Percentiles rank a stretch among this genome's conserved stretches.
Evolutionary conservation across 1,140 invertebrate genomes (phyloP).

Genomic region (Sinella curviseta): DNA sequence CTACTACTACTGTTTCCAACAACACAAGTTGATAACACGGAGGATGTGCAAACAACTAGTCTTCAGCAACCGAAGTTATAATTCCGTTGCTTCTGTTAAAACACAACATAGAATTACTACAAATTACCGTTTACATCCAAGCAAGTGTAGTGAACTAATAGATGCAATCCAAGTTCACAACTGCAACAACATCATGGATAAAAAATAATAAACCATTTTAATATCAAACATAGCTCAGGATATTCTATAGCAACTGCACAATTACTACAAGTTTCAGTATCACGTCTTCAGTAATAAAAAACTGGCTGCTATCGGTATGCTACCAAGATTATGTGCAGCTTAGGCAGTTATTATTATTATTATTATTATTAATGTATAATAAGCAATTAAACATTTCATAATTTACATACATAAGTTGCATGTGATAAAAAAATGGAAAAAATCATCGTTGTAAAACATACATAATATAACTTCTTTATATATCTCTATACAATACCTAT

Average conservation of each 20-base stretch:
- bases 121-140: neutral
- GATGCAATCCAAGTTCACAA: neutral
- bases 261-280: neutral
- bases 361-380: no score
- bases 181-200: neutral
- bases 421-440: neutral
- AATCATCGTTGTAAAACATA: neutral
- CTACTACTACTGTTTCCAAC: neutral
- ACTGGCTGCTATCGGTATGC: neutral
- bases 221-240: neutral
- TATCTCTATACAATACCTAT: neutral
- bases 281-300: no score
- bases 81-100: neutral
- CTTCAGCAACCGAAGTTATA: neutral
- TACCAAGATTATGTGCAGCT: no score
- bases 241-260: neutral
- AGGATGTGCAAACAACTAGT: neutral
- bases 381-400: neutral
- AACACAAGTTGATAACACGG: no score
- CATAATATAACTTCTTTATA: no score
- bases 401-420: neutral
- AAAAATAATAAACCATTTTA: no score
- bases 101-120: neutral
- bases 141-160: no score
- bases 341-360: no score